Evolutionary conservation across 1,140 invertebrate genomes (phyloP), one percentile per base, ranked within the genome.

Genomic region (Lithobius niger): DNA sequence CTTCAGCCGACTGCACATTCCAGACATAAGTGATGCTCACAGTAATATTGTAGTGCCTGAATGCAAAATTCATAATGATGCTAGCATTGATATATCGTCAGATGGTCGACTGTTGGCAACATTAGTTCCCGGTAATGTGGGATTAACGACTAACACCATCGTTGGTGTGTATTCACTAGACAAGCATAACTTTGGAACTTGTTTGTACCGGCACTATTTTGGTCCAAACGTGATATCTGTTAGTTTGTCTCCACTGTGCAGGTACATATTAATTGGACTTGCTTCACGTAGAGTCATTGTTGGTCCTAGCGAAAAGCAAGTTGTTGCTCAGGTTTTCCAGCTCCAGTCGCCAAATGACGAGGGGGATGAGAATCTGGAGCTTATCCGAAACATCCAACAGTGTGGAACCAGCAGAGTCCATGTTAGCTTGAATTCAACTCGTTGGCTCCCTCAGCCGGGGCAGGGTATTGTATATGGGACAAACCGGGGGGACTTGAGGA

Each of bases 21-120:
- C 86, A 4, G 79, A 86, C 65, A 82, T 89, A 50, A 77, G 76
- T 36, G 77, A 87, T 64, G 83, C 77, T 61, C 69, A 78, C 48
- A 79, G 81, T 57, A 90, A 90, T 67, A 69, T 91, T 36, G 81
- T 91, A 6, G 86, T 89, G 2, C 74, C 75, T 28, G 79, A 85
- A 65, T 89, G 86, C 67, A 86, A 82, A 66, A 85, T 92, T 43
- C 85, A 88, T 62, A 91, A 89, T 65, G 86, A 90, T 67, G 85
- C 86, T 1, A 88, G 83, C 67, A 82, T 89, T 57, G 86, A 88
- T 66, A 82, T 90, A 56, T 88, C 86, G 0, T 77, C 77, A 25
- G 84, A 90, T 69, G 85, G 86, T 3, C 77, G 77, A n/a, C 71
- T 87, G 25, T 69, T 91, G 26, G 84, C 84, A 1, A 82, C 86